Percentiles rank a stretch among this genome's conserved stretches.
Conservation (phyloP, 35 echinoderm and acorn worm genomes). For the Acanthaster planci region DNA sequence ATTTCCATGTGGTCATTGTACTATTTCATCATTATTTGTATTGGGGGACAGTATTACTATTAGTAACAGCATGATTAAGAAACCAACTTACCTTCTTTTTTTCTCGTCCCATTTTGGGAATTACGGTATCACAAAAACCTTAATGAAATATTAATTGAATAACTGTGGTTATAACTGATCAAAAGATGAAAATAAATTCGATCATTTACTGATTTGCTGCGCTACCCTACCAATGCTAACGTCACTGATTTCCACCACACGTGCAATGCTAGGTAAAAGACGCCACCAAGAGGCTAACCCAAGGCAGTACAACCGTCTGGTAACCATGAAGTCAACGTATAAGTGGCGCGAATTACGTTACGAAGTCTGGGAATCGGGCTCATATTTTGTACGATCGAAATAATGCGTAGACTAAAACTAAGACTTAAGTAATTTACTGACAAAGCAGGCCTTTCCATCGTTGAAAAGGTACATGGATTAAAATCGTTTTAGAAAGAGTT, state of each 20-base stretch:
- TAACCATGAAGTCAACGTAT: neutral
- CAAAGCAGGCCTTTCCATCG: neutral
- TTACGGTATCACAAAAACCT: no score
- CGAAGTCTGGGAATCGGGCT: neutral
- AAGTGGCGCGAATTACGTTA: neutral
- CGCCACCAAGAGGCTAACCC: neutral
- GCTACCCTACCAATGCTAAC: neutral
- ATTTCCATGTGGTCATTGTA: neutral
- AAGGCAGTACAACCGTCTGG: neutral
- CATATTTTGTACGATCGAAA: neutral
- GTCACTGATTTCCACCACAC: neutral
- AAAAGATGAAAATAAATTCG: neutral
- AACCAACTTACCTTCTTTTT: slow-evolving; percentile 2
- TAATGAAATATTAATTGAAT: neutral
- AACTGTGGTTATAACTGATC: neutral
- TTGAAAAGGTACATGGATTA: neutral
- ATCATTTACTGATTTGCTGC: neutral
- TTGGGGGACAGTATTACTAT: neutral
- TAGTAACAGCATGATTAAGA: neutral
- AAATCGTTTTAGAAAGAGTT: no score
- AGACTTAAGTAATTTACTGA: neutral
- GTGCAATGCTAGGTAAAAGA: neutral
- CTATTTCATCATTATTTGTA: neutral
- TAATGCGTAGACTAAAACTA: neutral
- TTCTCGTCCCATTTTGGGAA: neutral